Base-by-base conservation (phyloP, 1,140 invertebrate species). In the Lasioglossum baleicum region DNA sequence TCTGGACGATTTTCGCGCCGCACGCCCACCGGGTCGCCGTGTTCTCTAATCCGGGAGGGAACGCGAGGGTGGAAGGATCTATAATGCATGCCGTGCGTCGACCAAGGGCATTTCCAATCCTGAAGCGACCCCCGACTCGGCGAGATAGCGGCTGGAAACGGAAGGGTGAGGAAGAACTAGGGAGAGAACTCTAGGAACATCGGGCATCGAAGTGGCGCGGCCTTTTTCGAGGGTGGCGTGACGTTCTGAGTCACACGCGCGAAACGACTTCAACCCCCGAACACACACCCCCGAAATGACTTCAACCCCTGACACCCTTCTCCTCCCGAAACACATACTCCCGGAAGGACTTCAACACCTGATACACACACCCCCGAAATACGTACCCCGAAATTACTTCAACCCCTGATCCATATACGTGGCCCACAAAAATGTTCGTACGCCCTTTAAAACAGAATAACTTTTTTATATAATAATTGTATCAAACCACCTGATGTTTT, bases 21-120 rank as follows among this genome's bases (percentile, higher is more conserved):
- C 56, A 80, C 77, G 79, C 74, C 83, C 74, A 71, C 69, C 53
- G 40, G 61, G 17, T 44, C 74, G 70, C 69, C 53, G 40, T 67
- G 17, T 44, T 48, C 51, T 85, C 80, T 86, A 85, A 86, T 86
- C 84, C 76, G 51, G 66, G 60, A 58, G 58, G 68, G 61, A 66
- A 35, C 35, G 35, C 35, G 35, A 70, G 64, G 58, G 10, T 11
- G 65, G 60, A 69, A 82, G 80, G 65, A 86, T 86, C 80, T 86
- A 86, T 86, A 86, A 86, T 86, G 80, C 83, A 86, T 85, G 75
- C 75, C 44, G 80, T 48, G 51, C 51, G 60, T 69, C 51, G 53
- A 68, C 70, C 80, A 51, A 80, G 85, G 83, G 81, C 81, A 85
- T 83, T 85, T 86, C 81, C 75, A 83, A 85, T 80, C 81, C 72